Conservation (phyloP, 2,888 invertebrate genomes). For the Danaus chrysippus region DNA sequence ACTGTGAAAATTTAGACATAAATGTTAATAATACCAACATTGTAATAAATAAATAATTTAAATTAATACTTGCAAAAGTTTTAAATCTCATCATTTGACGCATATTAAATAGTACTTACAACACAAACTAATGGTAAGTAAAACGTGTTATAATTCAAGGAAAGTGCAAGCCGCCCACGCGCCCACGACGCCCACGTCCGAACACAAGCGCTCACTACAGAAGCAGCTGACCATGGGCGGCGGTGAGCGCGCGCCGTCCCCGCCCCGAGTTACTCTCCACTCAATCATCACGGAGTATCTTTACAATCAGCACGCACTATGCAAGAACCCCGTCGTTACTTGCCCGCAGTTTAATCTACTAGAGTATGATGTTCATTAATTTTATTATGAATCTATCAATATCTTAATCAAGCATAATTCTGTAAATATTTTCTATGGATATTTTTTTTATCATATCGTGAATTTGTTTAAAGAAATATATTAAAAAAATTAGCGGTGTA, state of each 20-base stretch:
- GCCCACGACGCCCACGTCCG: constrained; percentile 31
- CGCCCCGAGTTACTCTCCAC: constrained; percentile 84
- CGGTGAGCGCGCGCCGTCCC: constrained; percentile 56
- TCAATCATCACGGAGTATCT: constrained; percentile 97
- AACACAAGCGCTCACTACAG: constrained; percentile 72
- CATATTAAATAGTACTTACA: too few relatives aligned
- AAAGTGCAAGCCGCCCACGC: constrained; percentile 49
- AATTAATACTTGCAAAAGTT: too few relatives aligned
- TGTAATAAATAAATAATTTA: too few relatives aligned
- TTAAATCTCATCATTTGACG: too few relatives aligned
- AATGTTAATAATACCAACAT: too few relatives aligned
- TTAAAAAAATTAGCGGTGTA: too few relatives aligned
- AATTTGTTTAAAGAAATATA: too few relatives aligned
- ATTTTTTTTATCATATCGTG: too few relatives aligned
- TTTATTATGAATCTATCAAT: neutral
- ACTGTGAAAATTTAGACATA: too few relatives aligned
- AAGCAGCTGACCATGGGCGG: constrained; percentile 64
- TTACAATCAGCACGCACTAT: constrained; percentile 97
- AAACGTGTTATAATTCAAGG: constrained; percentile 35
- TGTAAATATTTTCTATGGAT: too few relatives aligned
- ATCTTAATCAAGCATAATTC: too few relatives aligned
- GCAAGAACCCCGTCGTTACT: constrained; percentile 98
- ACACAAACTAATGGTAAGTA: too few relatives aligned
- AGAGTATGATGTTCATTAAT: constrained; percentile 76
- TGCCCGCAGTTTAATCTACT: constrained; percentile 98